Conservation (phyloP, 1,140 invertebrate genomes). For the Diuraphis noxia region DNA sequence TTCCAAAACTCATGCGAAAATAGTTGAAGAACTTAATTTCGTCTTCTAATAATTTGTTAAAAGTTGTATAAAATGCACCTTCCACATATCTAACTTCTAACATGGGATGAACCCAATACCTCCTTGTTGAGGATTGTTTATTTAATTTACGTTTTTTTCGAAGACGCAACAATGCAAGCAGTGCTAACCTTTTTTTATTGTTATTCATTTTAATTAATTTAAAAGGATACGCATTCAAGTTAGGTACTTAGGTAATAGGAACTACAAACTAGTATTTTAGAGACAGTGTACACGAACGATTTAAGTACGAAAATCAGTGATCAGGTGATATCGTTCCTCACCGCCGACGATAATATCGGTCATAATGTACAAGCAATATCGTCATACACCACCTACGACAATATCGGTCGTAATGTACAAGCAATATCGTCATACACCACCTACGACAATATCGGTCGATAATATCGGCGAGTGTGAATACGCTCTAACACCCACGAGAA, state of each 20-base stretch:
- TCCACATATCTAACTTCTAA: constrained; percentile 3
- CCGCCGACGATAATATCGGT: neutral
- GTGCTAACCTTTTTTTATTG: neutral
- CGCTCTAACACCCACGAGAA: no score
- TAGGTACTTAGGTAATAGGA: no score
- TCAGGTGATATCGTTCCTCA: neutral
- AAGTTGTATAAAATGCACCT: constrained; percentile 27
- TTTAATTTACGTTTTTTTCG: constrained; percentile 7
- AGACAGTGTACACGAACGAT: no score
- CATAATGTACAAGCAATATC: constrained; percentile 1
- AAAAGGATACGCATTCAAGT: no score
- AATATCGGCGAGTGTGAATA: neutral
- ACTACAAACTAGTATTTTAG: no score
- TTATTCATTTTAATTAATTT: constrained; percentile 12
- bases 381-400: neutral
- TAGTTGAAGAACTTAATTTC: constrained; percentile 8
- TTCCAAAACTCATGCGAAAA: neutral
- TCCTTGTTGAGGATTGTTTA: neutral
- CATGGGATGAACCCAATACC: neutral
- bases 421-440: no score
- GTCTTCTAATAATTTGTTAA: constrained; percentile 9
- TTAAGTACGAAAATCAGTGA: neutral
- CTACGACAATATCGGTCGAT: no score
- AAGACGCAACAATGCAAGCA: constrained; percentile 5
- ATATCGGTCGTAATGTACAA: neutral